These are phyloP conservation scores for Calcarius ornatus DNA, from an alignment of 2,113 vertebrate genomes.

Conservation along the genomic window DNA sequence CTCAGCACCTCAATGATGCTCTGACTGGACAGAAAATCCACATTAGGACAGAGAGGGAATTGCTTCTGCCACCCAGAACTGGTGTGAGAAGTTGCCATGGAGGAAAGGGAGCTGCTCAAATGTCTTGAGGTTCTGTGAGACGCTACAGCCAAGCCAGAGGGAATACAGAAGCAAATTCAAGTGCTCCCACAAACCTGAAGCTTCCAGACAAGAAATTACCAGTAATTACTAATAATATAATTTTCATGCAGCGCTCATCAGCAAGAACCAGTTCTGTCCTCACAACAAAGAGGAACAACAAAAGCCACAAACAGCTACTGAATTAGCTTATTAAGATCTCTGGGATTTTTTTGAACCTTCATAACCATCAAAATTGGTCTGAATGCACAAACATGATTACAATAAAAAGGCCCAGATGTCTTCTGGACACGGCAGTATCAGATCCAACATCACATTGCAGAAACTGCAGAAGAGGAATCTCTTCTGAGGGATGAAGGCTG, in stretches of 20 bases:
- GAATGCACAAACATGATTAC: constrained; percentile 37
- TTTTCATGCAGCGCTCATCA: constrained; percentile 51
- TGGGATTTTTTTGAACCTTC: constrained; percentile 41
- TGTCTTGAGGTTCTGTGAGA: constrained; percentile 31
- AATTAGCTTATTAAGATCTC: constrained; percentile 46
- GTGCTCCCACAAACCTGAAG: constrained; percentile 52
- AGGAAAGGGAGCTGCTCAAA: constrained; percentile 69
- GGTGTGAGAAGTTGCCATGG: constrained; percentile 71
- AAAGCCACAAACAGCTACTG: constrained; percentile 49
- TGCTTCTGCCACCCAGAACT: constrained; percentile 52
- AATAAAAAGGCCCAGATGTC: constrained; percentile 21
- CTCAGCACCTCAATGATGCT: neutral
- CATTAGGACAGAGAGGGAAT: neutral
- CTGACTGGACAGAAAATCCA: neutral
- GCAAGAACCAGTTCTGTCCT: constrained; percentile 30
- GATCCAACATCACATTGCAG: neutral
- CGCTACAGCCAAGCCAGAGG: constrained; percentile 40
- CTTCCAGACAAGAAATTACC: constrained; percentile 60
- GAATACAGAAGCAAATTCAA: constrained; percentile 52
- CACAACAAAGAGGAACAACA: constrained; percentile 57
- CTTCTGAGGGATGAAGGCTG: neutral
- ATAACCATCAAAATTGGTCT: constrained; percentile 42
- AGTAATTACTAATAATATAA: constrained; percentile 65
- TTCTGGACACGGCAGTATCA: neutral
- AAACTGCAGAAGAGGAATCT: neutral